These are phyloP conservation scores for Ochlodes sylvanus DNA, from an alignment of 2,888 invertebrate genomes.

Conservation along the genomic window DNA sequence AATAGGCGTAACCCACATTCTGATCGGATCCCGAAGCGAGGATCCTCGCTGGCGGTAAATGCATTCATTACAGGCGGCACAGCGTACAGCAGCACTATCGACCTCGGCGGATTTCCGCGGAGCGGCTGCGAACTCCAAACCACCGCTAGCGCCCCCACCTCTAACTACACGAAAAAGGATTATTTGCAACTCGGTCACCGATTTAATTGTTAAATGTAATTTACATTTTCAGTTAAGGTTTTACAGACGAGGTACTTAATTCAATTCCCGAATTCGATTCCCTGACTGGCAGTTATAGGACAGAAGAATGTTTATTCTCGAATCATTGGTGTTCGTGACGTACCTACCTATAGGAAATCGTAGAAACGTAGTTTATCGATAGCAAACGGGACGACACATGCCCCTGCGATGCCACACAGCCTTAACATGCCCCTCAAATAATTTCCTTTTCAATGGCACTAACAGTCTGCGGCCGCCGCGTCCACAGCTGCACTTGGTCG, in stretches of 20 bases:
- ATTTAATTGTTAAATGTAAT: not conserved
- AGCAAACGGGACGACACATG: no score
- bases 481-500: no score
- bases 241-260: not conserved
- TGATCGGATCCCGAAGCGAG: not conserved
- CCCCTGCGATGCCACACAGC: no score
- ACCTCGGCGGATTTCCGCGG: constrained; percentile 34
- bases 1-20: constrained; percentile 19
- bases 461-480: no score
- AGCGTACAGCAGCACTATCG: constrained; percentile 19
- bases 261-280: no score
- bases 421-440: no score
- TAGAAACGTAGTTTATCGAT: no score
- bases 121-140: constrained; percentile 8
- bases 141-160: not conserved
- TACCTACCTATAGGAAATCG: no score
- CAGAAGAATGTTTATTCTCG: no score
- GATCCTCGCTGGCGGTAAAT: constrained; percentile 18
- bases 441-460: no score
- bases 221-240: not conserved
- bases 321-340: no score
- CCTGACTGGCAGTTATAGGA: no score
- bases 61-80: constrained; percentile 21
- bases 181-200: constrained; percentile 16
- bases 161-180: constrained; percentile 2